A percentile compares a stretch with the other conserved stretches of the same genome.
These are phyloP conservation scores for Solen grandis DNA, from an alignment of 1,140 invertebrate species.

Conservation along the genomic window DNA sequence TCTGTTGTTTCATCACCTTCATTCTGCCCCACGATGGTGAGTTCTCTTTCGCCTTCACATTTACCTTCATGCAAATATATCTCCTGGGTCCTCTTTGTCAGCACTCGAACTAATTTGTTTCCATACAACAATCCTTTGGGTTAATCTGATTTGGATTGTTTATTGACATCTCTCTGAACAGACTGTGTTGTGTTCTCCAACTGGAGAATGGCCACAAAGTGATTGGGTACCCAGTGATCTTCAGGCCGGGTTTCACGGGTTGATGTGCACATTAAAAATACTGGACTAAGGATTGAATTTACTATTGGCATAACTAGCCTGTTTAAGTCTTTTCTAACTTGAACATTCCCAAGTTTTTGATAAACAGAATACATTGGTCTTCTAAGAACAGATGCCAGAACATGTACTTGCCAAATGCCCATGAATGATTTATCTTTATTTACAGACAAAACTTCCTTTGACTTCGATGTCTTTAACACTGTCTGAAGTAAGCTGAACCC, in stretches of 20 bases:
- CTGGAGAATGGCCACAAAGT: neutral
- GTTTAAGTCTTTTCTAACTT: slow-evolving; percentile 20
- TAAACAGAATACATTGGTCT: slow-evolving; percentile 12
- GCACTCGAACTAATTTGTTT: no score
- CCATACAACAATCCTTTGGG: neutral
- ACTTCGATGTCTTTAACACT: neutral
- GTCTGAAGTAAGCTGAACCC: neutral
- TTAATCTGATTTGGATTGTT: neutral
- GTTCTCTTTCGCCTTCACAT: neutral
- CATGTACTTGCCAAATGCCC: slow-evolving; percentile 39
- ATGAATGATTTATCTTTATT: slow-evolving; percentile 25
- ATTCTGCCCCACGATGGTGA: neutral
- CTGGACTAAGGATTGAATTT: neutral
- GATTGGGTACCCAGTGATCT: slow-evolving; percentile 8
- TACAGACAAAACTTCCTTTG: slow-evolving; percentile 13
- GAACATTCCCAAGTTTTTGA: slow-evolving; percentile 9
- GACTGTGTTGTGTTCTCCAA: no score
- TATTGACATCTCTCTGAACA: neutral
- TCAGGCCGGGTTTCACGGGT: neutral
- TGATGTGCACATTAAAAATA: slow-evolving; percentile 18
- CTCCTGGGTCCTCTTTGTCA: neutral
- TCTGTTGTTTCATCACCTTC: neutral
- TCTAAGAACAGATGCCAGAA: slow-evolving; percentile 7
- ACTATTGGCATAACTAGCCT: no score
- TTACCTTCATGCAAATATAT: no score